Percentiles rank a stretch among this genome's conserved stretches.
Evolutionary conservation across 2,797 vertebrate species (phyloP).

Genomic region (Cercopithecus hamlyni): DNA sequence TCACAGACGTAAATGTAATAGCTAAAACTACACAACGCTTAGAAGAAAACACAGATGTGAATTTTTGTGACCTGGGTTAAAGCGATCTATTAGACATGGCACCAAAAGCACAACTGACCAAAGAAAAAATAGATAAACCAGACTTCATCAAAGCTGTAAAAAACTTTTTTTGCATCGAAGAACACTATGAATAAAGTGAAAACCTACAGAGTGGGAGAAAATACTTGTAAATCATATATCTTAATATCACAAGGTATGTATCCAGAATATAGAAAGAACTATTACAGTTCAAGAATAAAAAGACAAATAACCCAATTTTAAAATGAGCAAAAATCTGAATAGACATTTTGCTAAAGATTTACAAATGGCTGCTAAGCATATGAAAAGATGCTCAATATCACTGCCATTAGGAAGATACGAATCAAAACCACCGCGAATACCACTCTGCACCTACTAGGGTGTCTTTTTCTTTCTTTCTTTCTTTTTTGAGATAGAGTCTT

Average conservation of each 20-base stretch:
- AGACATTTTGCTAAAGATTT: neutral
- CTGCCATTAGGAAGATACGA: neutral
- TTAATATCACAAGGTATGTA: neutral
- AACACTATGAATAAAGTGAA: neutral
- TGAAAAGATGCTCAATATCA: neutral
- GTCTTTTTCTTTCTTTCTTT: too few relatives aligned
- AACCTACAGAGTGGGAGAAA: neutral
- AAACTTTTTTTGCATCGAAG: neutral
- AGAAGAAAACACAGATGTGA: neutral
- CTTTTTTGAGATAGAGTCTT: too few relatives aligned
- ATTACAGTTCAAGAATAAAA: neutral
- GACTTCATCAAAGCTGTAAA: neutral
- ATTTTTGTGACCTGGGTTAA: conserved; percentile 7
- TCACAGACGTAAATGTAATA: neutral
- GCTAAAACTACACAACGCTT: neutral
- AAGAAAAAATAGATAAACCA: neutral
- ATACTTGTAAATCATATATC: neutral
- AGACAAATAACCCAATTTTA: neutral
- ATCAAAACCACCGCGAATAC: neutral
- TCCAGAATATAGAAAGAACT: neutral
- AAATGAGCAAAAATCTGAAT: neutral
- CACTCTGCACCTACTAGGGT: neutral
- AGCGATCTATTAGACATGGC: neutral
- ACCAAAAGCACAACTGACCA: neutral
- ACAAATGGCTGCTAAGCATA: neutral